Evolutionary conservation across 2,113 vertebrate genomes (phyloP).

Genomic region (Bolborhynchus lineola): DNA sequence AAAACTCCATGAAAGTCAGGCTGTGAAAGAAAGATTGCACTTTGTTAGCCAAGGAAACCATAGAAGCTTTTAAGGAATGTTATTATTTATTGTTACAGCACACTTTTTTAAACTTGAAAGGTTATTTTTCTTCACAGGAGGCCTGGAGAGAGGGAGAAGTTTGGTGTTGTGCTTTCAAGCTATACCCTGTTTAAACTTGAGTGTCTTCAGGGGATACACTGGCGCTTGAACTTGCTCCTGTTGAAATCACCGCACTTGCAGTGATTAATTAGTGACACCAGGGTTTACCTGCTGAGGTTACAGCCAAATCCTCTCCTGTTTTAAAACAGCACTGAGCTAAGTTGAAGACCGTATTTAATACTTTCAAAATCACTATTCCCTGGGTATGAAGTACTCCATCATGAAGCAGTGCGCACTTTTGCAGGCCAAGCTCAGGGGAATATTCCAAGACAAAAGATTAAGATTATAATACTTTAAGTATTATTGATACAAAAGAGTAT

Average conservation of each 20-base stretch:
- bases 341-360: neutral
- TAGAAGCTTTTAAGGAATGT: neutral
- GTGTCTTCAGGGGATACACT: slow-evolving; percentile 22
- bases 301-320: neutral
- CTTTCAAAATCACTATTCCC: neutral
- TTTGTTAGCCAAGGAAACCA: neutral
- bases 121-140: neutral
- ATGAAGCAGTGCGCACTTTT: neutral
- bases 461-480: neutral
- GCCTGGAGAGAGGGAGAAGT: neutral
- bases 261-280: neutral
- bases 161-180: neutral
- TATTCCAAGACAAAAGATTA: neutral
- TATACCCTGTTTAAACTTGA: slow-evolving; percentile 35
- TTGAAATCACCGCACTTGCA: neutral
- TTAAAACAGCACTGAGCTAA: neutral
- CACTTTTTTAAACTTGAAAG: neutral
- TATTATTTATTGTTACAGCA: neutral
- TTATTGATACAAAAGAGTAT: neutral
- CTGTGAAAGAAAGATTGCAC: neutral
- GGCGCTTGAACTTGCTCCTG: slow-evolving; percentile 45
- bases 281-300: neutral
- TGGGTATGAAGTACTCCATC: neutral
- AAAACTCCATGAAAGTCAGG: neutral
- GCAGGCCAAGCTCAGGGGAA: neutral